Evolutionary conservation across 2,113 vertebrate genomes (phyloP), one percentile per base, ranked within the genome.

Genomic region (Dromas ardeola): DNA sequence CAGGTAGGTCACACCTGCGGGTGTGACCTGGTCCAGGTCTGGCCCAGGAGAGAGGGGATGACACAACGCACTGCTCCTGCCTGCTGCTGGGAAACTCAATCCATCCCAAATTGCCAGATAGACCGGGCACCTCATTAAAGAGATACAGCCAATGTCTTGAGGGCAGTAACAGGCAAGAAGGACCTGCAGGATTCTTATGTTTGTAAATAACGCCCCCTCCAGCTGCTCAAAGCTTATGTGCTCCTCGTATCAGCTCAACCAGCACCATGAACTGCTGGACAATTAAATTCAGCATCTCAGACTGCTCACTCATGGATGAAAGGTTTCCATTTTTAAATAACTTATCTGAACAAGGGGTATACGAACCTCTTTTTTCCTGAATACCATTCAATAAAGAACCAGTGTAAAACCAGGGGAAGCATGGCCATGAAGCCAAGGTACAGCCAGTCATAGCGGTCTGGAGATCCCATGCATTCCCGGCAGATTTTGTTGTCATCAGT

Each of bases 381-480:
- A 94, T 99, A 99, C 99, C 99, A 99, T 90, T 99, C 99, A 21
- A 99, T 99, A 85, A 99, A 99, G 98, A 99, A 99, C 99, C 99
- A 99, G 95, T 99, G 99, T 73, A 99, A 95, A 38, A 99, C 98
- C 9, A 99, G 97, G 7, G 99, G 99, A 14, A 99, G 97, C 99
- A 99, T 99, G 49, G 99, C 99, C 99, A 99, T 99, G 93, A 99
- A 99, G 61, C 99, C 99, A 55, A 99, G 98, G 56, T 99, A 99
- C 9, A 99, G 99, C 99, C 99, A 99, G 66, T 99, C 99, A 17
- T 99, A 99, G 49, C 99, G 98, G 70, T 99, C 99, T 0, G 99
- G 99, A 23, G 98, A 98, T 15, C 98, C 99, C 2, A 62, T 72
- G 80, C 99, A 99, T 19, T 98, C 98, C 55, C 98, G 94, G 79